A percentile compares a stretch with the other conserved stretches of the same genome.
These are phyloP conservation scores for Neosilurus mollespiculum DNA, from an alignment of 2,797 vertebrate genomes.

Conservation along the genomic window DNA sequence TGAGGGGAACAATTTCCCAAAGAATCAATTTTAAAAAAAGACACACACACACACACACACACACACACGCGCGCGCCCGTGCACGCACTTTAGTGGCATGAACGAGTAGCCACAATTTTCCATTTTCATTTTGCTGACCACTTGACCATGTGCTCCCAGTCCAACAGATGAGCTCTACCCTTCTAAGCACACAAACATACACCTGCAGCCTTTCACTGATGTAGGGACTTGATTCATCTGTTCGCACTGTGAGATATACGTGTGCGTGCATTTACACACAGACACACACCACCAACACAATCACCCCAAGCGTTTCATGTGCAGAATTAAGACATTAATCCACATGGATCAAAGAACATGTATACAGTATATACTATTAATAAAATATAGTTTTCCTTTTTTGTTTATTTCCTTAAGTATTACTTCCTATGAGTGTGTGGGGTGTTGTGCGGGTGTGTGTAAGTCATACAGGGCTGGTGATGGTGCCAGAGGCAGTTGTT, in stretches of 20 bases:
- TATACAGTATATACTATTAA: not conserved
- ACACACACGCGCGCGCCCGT: not conserved
- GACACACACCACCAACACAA: not conserved
- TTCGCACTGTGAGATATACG: not conserved
- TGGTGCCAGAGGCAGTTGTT: constrained; percentile 55
- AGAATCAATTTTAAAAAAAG: constrained; percentile 68
- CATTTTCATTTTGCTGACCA: constrained; percentile 81
- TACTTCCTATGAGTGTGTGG: constrained; percentile 31
- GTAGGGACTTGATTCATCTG: constrained; percentile 37
- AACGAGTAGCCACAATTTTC: constrained; percentile 81
- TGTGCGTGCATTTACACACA: constrained; percentile 3
- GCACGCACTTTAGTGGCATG: constrained; percentile 66
- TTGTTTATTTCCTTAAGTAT: constrained; percentile 18
- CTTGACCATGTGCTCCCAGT: constrained; percentile 78
- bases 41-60: not conserved
- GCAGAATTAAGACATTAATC: constrained; percentile 16
- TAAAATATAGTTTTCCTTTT: not conserved
- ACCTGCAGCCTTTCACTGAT: constrained; percentile 51
- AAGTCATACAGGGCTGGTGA: constrained; percentile 23
- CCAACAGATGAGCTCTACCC: constrained; percentile 64
- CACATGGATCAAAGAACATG: constrained; percentile 15
- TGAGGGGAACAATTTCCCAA: constrained; percentile 49
- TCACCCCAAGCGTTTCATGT: not conserved
- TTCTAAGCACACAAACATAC: constrained; percentile 52
- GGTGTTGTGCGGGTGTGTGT: constrained; percentile 24